Conservation (phyloP, 2,888 invertebrate species). For the Leucozona laternaria region DNA sequence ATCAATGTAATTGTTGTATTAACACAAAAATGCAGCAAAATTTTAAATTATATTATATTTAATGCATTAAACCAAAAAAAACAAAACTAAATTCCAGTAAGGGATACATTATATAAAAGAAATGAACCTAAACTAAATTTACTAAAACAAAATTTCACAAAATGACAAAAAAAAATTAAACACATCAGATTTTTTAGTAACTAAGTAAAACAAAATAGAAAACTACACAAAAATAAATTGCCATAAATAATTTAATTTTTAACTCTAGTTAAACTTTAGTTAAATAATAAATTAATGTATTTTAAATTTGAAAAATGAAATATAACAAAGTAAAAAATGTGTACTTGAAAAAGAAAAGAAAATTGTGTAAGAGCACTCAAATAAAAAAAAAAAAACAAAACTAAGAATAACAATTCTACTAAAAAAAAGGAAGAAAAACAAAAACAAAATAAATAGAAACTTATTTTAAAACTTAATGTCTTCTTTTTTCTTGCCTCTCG, state of each 20-base stretch:
- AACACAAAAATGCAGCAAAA: background rate
- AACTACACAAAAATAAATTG: conserved; percentile 25
- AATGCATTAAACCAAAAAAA: background rate
- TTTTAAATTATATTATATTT: background rate
- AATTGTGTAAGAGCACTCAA: conserved; percentile 52
- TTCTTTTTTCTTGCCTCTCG: conserved; percentile 13
- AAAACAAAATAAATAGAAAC: conserved; percentile 40
- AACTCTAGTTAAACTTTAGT: conserved; percentile 52
- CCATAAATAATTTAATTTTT: conserved; percentile 50
- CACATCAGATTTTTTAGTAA: conserved; percentile 55
- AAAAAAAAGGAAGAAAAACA: conserved; percentile 13
- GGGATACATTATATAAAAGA: background rate
- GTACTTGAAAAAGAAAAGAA: conserved; percentile 15
- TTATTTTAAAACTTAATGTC: conserved; percentile 52
- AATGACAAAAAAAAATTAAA: conserved; percentile 21
- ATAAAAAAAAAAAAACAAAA: conserved; percentile 31
- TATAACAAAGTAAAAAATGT: background rate
- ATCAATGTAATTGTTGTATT: conserved; percentile 51
- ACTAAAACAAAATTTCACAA: background rate
- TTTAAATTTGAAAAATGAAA: conserved; percentile 35
- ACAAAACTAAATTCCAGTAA: background rate
- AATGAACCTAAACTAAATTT: background rate
- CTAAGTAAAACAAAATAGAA: conserved; percentile 24
- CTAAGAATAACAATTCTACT: conserved; percentile 42
- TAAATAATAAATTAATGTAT: conserved; percentile 6